phyloP scores from a whole-genome alignment of 2,888 invertebrate genomes.

The Pterostichus niger region DNA sequence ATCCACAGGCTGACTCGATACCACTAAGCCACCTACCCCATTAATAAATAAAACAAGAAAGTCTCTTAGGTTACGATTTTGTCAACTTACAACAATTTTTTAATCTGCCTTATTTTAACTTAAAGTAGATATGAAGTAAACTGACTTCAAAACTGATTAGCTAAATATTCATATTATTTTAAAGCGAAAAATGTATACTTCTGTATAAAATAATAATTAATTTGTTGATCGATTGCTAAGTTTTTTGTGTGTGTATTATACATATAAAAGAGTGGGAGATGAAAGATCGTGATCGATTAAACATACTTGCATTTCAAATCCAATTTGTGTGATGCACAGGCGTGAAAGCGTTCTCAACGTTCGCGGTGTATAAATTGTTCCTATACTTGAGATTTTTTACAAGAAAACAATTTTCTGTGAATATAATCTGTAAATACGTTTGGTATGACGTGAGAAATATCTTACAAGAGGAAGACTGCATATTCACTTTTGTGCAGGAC shows the following conservation, averaged over 20 bases:
- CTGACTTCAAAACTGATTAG: no score
- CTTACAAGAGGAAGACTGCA: background rate
- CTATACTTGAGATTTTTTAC: constrained; percentile 36
- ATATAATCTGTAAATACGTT: constrained; percentile 45
- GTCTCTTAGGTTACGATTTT: no score
- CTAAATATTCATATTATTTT: no score
- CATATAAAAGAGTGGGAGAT: background rate
- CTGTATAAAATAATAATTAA: no score
- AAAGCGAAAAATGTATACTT: no score
- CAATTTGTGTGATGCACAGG: constrained; percentile 45
- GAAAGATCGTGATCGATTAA: constrained; percentile 49
- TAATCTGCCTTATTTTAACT: no score
- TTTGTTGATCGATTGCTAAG: background rate
- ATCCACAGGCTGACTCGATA: no score
- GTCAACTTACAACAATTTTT: no score
- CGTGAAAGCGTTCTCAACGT: constrained; percentile 42
- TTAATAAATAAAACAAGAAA: no score
- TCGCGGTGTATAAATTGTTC: constrained; percentile 28
- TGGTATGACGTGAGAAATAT: constrained; percentile 36
- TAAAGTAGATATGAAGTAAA: no score
- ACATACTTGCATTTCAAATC: constrained; percentile 16
- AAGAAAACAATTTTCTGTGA: constrained; percentile 57
- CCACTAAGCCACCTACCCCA: no score
- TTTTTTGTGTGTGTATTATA: constrained; percentile 1
- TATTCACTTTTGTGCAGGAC: background rate